phyloP scores from a whole-genome alignment of 2,113 vertebrate genomes.

The Larimichthys polyactis region DNA sequence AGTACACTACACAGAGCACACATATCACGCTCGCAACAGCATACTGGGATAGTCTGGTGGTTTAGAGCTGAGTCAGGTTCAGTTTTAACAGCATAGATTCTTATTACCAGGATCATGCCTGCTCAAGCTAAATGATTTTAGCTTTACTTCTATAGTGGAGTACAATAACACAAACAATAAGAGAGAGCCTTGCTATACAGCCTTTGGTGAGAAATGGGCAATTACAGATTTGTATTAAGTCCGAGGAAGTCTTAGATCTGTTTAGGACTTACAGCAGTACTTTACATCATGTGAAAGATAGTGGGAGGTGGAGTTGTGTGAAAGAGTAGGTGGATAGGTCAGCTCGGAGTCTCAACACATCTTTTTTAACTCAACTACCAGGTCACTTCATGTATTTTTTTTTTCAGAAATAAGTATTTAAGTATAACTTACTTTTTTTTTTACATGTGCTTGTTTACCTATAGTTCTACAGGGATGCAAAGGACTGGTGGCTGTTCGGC shows the following conservation, averaged over 20 bases:
- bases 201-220: background rate
- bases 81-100: background rate
- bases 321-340: background rate
- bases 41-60: constrained; percentile 19
- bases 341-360: background rate
- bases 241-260: background rate
- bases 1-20: background rate
- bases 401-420: no score
- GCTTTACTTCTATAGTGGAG: background rate
- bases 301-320: background rate
- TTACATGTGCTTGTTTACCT: constrained; percentile 6
- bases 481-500: constrained; percentile 98
- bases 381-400: no score
- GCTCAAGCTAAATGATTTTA: background rate
- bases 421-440: background rate
- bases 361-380: no score
- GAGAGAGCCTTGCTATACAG: background rate
- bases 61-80: constrained; percentile 12
- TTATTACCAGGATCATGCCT: background rate
- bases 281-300: background rate
- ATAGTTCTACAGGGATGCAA: constrained; percentile 90
- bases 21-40: background rate
- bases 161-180: background rate
- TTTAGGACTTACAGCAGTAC: background rate
- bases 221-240: background rate